Evolutionary conservation across 2,888 invertebrate species (phyloP).

Genomic region (Silvanus unidentatus): DNA sequence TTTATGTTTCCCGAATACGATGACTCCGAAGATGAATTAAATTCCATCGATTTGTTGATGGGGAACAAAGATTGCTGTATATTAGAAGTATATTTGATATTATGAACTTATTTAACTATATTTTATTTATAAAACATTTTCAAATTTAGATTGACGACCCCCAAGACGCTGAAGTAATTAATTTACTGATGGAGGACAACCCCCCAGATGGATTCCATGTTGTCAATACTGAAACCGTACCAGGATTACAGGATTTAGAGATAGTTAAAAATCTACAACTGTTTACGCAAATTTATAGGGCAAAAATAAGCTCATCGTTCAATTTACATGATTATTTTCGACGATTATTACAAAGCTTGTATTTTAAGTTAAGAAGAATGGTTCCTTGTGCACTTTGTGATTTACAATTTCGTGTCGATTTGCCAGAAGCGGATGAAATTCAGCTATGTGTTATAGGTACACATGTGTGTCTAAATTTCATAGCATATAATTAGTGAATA

Average conservation of each 20-base stretch:
- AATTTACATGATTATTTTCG: conserved; percentile 49
- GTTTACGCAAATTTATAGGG: conserved; percentile 78
- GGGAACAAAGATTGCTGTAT: conserved; percentile 78
- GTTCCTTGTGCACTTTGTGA: conserved; percentile 81
- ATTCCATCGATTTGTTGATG: conserved; percentile 61
- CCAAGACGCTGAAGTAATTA: conserved; percentile 72
- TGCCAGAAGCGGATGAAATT: conserved; percentile 77
- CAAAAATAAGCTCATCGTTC: conserved; percentile 52
- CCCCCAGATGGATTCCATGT: conserved; percentile 73
- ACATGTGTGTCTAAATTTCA: background rate
- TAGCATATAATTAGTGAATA: background rate
- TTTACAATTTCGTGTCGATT: conserved; percentile 73
- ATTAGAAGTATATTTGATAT: conserved; percentile 55
- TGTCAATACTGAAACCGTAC: conserved; percentile 71
- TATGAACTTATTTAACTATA: background rate
- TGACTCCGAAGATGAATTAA: conserved; percentile 62
- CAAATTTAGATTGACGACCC: conserved; percentile 67
- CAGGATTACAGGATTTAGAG: conserved; percentile 63
- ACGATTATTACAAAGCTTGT: conserved; percentile 66
- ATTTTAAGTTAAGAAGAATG: conserved; percentile 83
- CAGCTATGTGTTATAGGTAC: conserved; percentile 55
- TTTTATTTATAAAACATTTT: conserved; percentile 10
- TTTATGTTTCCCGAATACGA: conserved; percentile 47
- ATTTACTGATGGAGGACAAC: conserved; percentile 65
- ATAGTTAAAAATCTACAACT: conserved; percentile 69